These are phyloP conservation scores for Phrynocephalus vlangalii DNA, from an alignment of 2,797 vertebrate species.

Conservation along the genomic window DNA sequence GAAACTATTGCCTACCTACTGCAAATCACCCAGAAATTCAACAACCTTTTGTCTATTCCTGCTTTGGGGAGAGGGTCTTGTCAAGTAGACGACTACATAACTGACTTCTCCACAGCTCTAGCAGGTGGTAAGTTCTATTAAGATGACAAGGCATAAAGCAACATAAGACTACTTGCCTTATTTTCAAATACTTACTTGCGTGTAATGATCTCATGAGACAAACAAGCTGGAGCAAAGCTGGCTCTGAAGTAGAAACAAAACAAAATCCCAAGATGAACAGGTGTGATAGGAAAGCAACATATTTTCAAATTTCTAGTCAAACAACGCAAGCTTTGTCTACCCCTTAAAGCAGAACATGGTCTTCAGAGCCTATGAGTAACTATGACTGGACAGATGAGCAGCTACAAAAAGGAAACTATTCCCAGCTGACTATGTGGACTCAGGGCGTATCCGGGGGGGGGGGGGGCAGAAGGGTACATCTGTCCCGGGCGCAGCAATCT, in stretches of 20 bases:
- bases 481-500: too few relatives aligned
- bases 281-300: constrained; percentile 30
- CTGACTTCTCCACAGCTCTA: background rate
- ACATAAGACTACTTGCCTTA: background rate
- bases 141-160: background rate
- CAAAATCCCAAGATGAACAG: constrained; percentile 29
- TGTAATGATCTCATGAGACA: constrained; percentile 96
- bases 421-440: background rate
- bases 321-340: constrained; percentile 31
- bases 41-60: background rate
- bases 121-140: background rate
- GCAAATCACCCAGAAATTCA: background rate
- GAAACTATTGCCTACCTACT: background rate
- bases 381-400: background rate
- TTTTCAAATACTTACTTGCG: constrained; percentile 85
- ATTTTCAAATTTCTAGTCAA: background rate
- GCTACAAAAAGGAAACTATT: background rate
- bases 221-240: constrained; percentile 95
- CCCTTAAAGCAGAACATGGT: background rate
- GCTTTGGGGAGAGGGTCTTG: background rate
- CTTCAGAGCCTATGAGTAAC: background rate
- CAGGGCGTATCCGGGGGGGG: too few relatives aligned
- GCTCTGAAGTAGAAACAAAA: constrained; percentile 79
- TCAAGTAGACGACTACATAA: background rate
- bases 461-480: too few relatives aligned